phyloP scores from a whole-genome alignment of 53 echinoderm and acorn worm genomes.

The Glandiceps talaboti region DNA sequence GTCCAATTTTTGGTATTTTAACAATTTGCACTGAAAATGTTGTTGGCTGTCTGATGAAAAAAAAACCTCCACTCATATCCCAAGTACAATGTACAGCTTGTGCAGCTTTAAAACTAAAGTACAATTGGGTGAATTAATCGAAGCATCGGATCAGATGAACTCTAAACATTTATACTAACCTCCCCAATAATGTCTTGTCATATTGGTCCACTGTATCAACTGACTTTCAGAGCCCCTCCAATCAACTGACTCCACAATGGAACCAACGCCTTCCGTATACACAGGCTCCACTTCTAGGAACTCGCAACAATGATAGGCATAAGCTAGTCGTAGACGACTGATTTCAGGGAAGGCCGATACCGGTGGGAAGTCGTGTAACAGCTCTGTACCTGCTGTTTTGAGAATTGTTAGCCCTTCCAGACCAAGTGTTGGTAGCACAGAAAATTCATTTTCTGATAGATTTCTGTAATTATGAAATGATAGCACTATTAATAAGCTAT shows the following conservation, averaged over 20 bases:
- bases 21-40: no score
- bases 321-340: constrained; percentile 24
- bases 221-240: not conserved
- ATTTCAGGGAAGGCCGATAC: constrained; percentile 43
- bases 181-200: not conserved
- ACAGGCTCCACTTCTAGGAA: constrained; percentile 13
- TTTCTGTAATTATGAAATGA: constrained; percentile 21
- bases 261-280: not conserved
- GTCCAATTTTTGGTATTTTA: no score
- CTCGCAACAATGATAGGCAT: constrained; percentile 82
- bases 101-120: no score
- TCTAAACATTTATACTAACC: no score
- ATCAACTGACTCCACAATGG: not conserved
- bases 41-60: no score
- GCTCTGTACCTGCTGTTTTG: constrained; percentile 39
- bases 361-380: constrained; percentile 50
- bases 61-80: no score
- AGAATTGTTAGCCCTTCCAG: constrained; percentile 29
- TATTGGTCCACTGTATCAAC: not conserved
- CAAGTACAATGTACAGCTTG: no score
- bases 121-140: no score
- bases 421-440: constrained; percentile 51
- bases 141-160: no score
- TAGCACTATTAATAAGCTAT: no score
- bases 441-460: constrained; percentile 47